These are phyloP conservation scores for Drosophila stalkeri DNA, from an alignment of 2,888 invertebrate species.

Conservation along the genomic window DNA sequence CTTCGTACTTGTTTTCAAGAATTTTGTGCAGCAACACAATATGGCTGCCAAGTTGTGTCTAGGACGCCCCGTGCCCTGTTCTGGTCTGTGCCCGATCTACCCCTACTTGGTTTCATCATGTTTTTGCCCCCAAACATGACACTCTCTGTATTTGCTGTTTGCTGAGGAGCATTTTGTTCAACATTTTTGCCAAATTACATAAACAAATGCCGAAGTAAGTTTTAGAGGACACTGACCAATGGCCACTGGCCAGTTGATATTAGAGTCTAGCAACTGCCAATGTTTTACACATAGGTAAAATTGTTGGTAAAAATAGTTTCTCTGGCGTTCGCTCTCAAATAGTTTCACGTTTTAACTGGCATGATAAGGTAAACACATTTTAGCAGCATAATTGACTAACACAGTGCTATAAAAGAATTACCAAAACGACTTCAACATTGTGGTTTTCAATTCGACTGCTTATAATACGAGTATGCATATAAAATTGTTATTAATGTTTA, in stretches of 20 bases:
- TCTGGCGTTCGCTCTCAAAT: conserved; percentile 9
- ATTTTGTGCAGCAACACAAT: conserved; percentile 47
- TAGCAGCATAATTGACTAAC: conserved; percentile 6
- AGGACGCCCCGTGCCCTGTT: neutral
- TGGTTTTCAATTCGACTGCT: neutral
- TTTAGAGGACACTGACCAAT: conserved; percentile 27
- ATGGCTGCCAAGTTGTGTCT: conserved; percentile 54
- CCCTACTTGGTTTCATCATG: conserved; percentile 28
- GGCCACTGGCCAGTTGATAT: conserved; percentile 28
- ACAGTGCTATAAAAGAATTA: neutral
- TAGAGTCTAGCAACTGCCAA: neutral
- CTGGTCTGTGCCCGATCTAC: conserved; percentile 1
- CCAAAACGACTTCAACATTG: neutral
- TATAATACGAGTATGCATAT: neutral
- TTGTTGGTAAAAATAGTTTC: conserved; percentile 12
- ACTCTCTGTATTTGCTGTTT: conserved; percentile 44
- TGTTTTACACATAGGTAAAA: conserved; percentile 2
- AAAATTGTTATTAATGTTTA: neutral
- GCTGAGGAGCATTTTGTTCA: conserved; percentile 64
- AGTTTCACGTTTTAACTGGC: neutral
- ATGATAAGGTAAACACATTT: conserved; percentile 1
- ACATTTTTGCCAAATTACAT: conserved; percentile 74
- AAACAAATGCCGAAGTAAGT: conserved; percentile 62
- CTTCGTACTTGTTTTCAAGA: conserved; percentile 28
- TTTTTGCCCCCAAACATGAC: conserved; percentile 55